Conservation (phyloP, 2,888 invertebrate genomes). For the Oasisia sp. region DNA sequence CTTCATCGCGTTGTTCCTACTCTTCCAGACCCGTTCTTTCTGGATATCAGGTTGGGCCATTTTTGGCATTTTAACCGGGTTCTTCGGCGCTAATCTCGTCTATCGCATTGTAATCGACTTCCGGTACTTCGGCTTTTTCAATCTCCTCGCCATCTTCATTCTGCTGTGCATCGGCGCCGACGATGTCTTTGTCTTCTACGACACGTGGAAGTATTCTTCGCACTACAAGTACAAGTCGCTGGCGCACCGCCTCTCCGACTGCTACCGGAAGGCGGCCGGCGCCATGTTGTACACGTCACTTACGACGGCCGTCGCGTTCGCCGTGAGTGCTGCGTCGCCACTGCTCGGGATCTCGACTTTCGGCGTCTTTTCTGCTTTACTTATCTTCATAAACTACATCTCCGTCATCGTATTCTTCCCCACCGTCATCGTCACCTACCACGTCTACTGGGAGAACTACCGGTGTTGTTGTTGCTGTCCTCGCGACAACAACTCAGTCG, state of each 20-base stretch:
- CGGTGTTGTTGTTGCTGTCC: conserved; percentile 42
- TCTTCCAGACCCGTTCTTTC: conserved; percentile 41
- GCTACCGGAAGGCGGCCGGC: conserved; percentile 31
- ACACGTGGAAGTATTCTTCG: conserved; percentile 56
- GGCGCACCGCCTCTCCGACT: conserved; percentile 34
- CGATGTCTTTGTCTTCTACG: conserved; percentile 60
- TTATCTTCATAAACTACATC: conserved; percentile 42
- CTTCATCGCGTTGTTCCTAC: conserved; percentile 44
- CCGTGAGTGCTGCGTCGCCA: conserved; percentile 49
- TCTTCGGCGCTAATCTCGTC: conserved; percentile 42
- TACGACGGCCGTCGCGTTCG: conserved; percentile 42
- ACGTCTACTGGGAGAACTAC: conserved; percentile 30
- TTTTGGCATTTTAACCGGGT: conserved; percentile 41
- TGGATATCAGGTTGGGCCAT: conserved; percentile 42
- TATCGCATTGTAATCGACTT: conserved; percentile 38
- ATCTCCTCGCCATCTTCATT: conserved; percentile 60
- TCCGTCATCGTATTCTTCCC: conserved; percentile 38
- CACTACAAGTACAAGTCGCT: conserved; percentile 41
- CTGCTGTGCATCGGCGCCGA: conserved; percentile 63
- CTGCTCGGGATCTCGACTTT: conserved; percentile 53
- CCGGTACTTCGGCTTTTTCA: conserved; percentile 58
- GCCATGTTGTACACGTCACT: conserved; percentile 41
- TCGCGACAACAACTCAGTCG: background rate
- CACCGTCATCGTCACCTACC: conserved; percentile 32
- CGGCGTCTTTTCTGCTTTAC: conserved; percentile 51